Base-by-base conservation (phyloP, 2,113 vertebrate genomes). In the Cacatua alba region DNA sequence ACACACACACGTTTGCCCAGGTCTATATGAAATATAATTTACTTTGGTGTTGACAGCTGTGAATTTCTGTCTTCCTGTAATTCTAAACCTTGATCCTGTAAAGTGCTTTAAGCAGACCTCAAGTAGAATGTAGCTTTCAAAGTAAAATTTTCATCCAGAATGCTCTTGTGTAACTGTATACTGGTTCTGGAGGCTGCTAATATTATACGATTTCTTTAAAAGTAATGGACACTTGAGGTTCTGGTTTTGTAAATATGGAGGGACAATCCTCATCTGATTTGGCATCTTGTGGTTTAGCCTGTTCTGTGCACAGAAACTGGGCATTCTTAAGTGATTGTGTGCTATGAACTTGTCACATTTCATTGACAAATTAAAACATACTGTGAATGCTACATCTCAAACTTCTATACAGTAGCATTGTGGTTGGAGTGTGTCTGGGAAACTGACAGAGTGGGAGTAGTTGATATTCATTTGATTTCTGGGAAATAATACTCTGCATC, bases 141-240 rank as follows among this genome's bases (percentile, higher is more conserved):
- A 76, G 25, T 68, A 72, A 82, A 82, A 48, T 35, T 78, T 82
- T 31, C 1, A 37, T 79, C n/a, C 37, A 16, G 71, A 90, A 55
- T 76, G 25, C 17, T n/a, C 3, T 82, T 0, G 0, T 48, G 7
- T 60, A 79, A 37, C 14, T 59, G 29, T 4, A 0, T 72, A 13
- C 57, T 82, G 13, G 15, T 86, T 76, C 8, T 23, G 43, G 51
- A 76, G 37, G 28, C 62, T 87, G 74, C 55, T 67, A 53, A 35
- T n/a, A 14, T 71, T 65, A 81, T 26, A 49, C 25, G 33, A 1
- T 90, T 82, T 87, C 24, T 87, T 62, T 44, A 65, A 46, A 88
- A 83, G 31, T 43, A 55, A 12, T 25, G 25, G 26, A 16, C 19
- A 51, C 17, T 14, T 79, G 43, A 76, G 71, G 9, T 90, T 90